phyloP scores from a whole-genome alignment of 2,888 invertebrate species.

The Netelia inedita region DNA sequence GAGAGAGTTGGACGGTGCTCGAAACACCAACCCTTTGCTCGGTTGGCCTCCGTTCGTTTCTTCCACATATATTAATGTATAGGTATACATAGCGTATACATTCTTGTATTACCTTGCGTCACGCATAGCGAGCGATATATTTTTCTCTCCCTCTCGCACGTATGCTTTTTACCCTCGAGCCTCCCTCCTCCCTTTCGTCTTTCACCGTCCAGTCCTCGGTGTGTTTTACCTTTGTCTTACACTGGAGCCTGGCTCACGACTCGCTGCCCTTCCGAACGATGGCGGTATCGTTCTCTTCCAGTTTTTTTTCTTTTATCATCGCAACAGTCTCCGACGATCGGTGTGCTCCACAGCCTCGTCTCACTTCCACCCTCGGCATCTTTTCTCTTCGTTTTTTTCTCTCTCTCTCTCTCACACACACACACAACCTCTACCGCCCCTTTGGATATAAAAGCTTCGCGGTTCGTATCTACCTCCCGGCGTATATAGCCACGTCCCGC shows the following conservation, averaged over 20 bases:
- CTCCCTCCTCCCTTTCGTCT: slow-evolving; percentile 10
- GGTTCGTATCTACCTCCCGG: slow-evolving; percentile 25
- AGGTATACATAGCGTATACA: background rate
- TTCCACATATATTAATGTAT: background rate
- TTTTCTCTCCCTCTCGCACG: slow-evolving; percentile 1
- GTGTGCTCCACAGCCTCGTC: slow-evolving; percentile 36
- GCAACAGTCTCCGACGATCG: slow-evolving; percentile 5
- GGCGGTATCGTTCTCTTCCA: slow-evolving; percentile 32
- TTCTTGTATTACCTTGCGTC: slow-evolving; percentile 58
- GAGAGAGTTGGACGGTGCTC: background rate
- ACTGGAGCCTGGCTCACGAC: background rate
- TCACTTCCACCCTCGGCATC: slow-evolving; percentile 15
- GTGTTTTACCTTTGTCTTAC: slow-evolving; percentile 9
- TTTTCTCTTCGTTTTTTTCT: slow-evolving; percentile 12
- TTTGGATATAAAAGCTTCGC: slow-evolving; percentile 34
- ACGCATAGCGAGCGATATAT: slow-evolving; percentile 55
- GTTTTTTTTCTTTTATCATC: slow-evolving; percentile 31
- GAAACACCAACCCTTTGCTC: background rate
- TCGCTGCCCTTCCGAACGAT: background rate
- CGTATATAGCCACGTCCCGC: slow-evolving; percentile 25
- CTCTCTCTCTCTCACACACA: background rate
- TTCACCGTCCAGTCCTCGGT: background rate
- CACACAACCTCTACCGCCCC: background rate
- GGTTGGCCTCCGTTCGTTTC: slow-evolving; percentile 15
- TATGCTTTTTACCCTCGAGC: slow-evolving; percentile 5